Percentiles rank a stretch among this genome's conserved stretches.
Conservation (phyloP, 2,113 vertebrate genomes). For the Cephalopholis sonnerati region DNA sequence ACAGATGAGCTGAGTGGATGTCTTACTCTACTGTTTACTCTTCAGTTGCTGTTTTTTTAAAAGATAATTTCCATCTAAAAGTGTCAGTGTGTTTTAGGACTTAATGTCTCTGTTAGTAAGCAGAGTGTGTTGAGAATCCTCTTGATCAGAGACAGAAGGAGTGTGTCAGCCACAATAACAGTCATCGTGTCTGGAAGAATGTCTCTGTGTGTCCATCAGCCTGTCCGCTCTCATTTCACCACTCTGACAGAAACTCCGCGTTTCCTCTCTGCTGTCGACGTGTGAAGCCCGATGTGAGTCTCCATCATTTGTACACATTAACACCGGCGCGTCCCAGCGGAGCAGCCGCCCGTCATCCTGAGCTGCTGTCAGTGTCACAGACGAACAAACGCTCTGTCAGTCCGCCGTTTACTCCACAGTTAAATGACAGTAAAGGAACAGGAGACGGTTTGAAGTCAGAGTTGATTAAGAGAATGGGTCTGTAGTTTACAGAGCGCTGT, state of each 20-base stretch:
- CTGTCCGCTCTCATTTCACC: constrained; percentile 32
- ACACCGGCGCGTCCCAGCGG: constrained; percentile 55
- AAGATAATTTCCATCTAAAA: too few species aligned
- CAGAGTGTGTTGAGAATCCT: too few species aligned
- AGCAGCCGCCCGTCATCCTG: constrained; percentile 10
- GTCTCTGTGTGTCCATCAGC: constrained; percentile 29
- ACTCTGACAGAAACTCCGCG: constrained; percentile 35
- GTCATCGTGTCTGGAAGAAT: too few species aligned
- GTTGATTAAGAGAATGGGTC: constrained; percentile 51
- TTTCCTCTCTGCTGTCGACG: not conserved
- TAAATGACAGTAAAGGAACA: constrained; percentile 30
- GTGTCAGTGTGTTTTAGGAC: too few species aligned
- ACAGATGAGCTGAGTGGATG: too few species aligned
- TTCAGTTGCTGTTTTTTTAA: too few species aligned
- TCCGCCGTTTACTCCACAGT: not conserved
- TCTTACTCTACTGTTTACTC: too few species aligned
- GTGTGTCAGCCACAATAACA: not conserved
- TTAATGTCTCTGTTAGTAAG: too few species aligned
- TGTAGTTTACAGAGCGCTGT: constrained; percentile 22
- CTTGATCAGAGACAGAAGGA: not conserved
- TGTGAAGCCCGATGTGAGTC: constrained; percentile 22
- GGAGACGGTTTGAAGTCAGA: constrained; percentile 39
- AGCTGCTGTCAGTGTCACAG: constrained; percentile 31
- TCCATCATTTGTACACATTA: constrained; percentile 71
- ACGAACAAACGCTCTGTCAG: not conserved